Evolutionary conservation across 1,140 invertebrate genomes (phyloP).

Genomic region (Scaptomyza pallida): DNA sequence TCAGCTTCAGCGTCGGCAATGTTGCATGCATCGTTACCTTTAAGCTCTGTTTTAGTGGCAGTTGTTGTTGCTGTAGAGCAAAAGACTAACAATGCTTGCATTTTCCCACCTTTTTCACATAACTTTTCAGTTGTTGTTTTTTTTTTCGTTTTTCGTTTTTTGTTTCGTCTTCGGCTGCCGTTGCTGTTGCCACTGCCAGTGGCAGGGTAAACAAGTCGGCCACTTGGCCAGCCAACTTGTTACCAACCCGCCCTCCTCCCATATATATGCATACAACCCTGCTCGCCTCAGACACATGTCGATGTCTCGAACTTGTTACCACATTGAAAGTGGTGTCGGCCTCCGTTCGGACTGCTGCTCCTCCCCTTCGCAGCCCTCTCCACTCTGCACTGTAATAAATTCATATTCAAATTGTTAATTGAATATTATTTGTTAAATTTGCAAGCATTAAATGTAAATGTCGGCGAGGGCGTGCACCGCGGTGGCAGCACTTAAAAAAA

Average conservation of each 20-base stretch:
- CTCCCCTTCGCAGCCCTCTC: no score
- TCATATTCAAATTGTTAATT: slow-evolving; percentile 83
- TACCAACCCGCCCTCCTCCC: slow-evolving; percentile 16
- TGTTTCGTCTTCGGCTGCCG: slow-evolving; percentile 31
- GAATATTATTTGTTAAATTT: slow-evolving; percentile 83
- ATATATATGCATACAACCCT: neutral
- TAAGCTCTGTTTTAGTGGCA: slow-evolving; percentile 14
- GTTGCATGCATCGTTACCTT: slow-evolving; percentile 81
- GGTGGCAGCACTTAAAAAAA: slow-evolving; percentile 35
- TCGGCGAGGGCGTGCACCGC: slow-evolving; percentile 63
- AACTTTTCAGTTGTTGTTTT: slow-evolving; percentile 67
- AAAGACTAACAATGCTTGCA: slow-evolving; percentile 81
- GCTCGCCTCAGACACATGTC: slow-evolving; percentile 43
- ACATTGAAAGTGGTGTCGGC: slow-evolving; percentile 70
- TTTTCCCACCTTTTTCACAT: slow-evolving; percentile 82
- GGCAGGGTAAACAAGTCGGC: slow-evolving; percentile 79
- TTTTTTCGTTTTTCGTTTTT: slow-evolving; percentile 17
- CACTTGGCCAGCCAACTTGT: slow-evolving; percentile 76
- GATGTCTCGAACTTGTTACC: slow-evolving; percentile 77
- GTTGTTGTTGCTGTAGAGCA: slow-evolving; percentile 36
- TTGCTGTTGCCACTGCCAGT: slow-evolving; percentile 50
- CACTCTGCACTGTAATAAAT: slow-evolving; percentile 83
- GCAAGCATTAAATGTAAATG: slow-evolving; percentile 83
- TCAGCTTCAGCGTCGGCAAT: slow-evolving; percentile 39
- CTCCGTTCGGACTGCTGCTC: slow-evolving; percentile 55